phyloP scores from a whole-genome alignment of 2,888 invertebrate genomes.

The Pollenia amentaria region DNA sequence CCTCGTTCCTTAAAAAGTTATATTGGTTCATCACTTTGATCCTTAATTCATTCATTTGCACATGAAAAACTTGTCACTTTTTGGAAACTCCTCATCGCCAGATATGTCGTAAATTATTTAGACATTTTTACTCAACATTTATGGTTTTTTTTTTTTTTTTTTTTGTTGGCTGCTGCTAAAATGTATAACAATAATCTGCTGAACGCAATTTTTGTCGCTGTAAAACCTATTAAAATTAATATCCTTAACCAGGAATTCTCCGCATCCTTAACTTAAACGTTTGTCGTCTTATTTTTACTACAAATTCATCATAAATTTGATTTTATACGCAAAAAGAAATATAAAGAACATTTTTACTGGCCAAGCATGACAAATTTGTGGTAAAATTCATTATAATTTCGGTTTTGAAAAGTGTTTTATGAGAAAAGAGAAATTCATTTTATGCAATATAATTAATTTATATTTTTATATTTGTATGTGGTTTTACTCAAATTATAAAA shows the following conservation, averaged over 20 bases:
- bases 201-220: conserved; percentile 17
- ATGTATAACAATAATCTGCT: conserved; percentile 1
- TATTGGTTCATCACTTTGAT: conserved; percentile 34
- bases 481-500: too few relatives aligned
- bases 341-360: conserved; percentile 41
- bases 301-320: conserved; percentile 61
- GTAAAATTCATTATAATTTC: conserved; percentile 55
- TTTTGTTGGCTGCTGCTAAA: conserved; percentile 6
- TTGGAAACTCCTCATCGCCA: background rate
- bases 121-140: conserved; percentile 66
- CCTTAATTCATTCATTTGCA: conserved; percentile 35
- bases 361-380: conserved; percentile 68
- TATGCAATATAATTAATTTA: too few relatives aligned
- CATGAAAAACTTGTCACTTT: conserved; percentile 36
- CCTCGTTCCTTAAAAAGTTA: background rate
- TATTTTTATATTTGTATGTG: too few relatives aligned
- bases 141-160: conserved; percentile 16
- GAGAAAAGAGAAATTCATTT: background rate
- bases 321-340: conserved; percentile 43
- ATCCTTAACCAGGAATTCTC: conserved; percentile 67
- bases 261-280: conserved; percentile 37
- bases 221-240: conserved; percentile 67
- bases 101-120: conserved; percentile 65
- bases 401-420: background rate
- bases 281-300: conserved; percentile 4